phyloP scores from a whole-genome alignment of 2,888 invertebrate species.

The Tricholauxania praeusta region DNA sequence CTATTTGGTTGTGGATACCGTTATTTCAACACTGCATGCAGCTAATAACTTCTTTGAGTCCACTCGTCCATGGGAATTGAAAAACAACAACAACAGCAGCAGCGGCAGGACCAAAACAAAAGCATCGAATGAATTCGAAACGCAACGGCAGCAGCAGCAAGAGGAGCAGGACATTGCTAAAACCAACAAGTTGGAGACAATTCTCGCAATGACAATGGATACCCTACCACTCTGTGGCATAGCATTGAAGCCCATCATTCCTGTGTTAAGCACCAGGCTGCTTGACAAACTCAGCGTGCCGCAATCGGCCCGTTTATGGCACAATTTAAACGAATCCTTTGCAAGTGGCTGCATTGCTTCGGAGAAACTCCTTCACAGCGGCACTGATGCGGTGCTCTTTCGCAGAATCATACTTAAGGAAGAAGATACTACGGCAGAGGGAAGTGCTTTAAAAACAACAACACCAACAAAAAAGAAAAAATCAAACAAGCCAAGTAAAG shows the following conservation, averaged over 20 bases:
- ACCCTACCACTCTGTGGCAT: slow-evolving; percentile 83
- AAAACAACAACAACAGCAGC: slow-evolving; percentile 69
- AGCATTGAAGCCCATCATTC: slow-evolving; percentile 88
- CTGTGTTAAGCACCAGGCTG: slow-evolving; percentile 76
- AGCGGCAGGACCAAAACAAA: slow-evolving; percentile 1
- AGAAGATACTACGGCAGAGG: slow-evolving; percentile 36
- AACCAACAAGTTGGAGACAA: slow-evolving; percentile 74
- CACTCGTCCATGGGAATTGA: slow-evolving; percentile 89
- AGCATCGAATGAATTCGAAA: slow-evolving; percentile 18
- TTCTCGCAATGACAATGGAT: slow-evolving; percentile 88
- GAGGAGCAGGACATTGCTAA: slow-evolving; percentile 62
- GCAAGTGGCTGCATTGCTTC: slow-evolving; percentile 39
- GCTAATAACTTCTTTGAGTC: slow-evolving; percentile 90
- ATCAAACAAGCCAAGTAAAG: slow-evolving; percentile 2
- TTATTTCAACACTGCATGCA: slow-evolving; percentile 79
- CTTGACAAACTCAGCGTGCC: slow-evolving; percentile 77
- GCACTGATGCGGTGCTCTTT: slow-evolving; percentile 59
- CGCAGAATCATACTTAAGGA: slow-evolving; percentile 59
- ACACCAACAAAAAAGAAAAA: slow-evolving; percentile 28
- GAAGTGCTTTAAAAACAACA: slow-evolving; percentile 43
- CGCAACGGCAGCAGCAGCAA: slow-evolving; percentile 19
- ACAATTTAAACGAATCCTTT: slow-evolving; percentile 63
- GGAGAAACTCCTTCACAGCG: slow-evolving; percentile 31
- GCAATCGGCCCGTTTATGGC: slow-evolving; percentile 69
- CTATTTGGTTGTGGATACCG: slow-evolving; percentile 84